Conservation (phyloP, 2,888 invertebrate genomes). For the Mycalesis mineus region DNA sequence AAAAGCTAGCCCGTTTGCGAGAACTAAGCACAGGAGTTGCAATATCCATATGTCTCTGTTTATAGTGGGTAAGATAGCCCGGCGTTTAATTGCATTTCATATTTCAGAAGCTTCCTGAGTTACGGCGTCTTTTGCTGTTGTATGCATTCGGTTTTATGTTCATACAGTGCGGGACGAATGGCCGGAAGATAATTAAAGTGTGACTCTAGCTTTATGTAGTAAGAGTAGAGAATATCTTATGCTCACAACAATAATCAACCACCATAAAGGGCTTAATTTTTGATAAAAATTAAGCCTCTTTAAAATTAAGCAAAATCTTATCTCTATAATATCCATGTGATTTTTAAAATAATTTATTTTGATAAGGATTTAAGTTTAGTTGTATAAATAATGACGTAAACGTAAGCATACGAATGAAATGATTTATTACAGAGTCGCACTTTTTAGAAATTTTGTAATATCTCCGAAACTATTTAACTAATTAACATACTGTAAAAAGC, state of each 20-base stretch:
- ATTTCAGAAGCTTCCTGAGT: constrained; percentile 31
- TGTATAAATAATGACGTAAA: too few species aligned
- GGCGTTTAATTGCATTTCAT: constrained; percentile 37
- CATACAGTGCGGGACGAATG: constrained; percentile 4
- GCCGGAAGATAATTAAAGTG: background rate
- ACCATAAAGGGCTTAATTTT: too few species aligned
- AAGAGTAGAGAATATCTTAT: background rate
- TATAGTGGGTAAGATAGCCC: constrained; percentile 36
- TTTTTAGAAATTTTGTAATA: too few species aligned
- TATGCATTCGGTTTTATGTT: constrained; percentile 20
- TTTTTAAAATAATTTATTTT: too few species aligned
- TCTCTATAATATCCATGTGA: too few species aligned
- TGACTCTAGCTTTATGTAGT: background rate
- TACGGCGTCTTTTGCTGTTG: constrained; percentile 22
- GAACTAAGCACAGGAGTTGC: constrained; percentile 25
- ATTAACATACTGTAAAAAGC: too few species aligned
- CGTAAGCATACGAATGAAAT: too few species aligned
- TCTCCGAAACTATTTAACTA: too few species aligned
- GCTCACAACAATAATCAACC: too few species aligned
- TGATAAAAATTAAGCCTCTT: background rate
- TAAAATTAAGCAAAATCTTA: too few species aligned
- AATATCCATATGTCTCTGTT: constrained; percentile 39
- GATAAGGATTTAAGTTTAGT: too few species aligned
- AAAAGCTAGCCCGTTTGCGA: constrained; percentile 1
- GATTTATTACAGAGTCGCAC: too few species aligned